phyloP scores from a whole-genome alignment of 2,797 vertebrate species.

The Parauchenoglanis ngamensis region DNA sequence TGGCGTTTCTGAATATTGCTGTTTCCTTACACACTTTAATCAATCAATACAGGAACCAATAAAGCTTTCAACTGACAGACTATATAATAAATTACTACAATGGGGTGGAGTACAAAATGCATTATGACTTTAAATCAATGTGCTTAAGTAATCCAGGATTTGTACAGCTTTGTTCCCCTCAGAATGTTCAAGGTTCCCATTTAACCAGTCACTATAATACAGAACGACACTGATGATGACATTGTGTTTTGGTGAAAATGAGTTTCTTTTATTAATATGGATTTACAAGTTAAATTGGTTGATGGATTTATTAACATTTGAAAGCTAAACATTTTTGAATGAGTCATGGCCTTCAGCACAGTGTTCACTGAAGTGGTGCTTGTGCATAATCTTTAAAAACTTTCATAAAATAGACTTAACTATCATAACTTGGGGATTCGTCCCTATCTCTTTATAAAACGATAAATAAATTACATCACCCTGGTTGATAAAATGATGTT shows the following conservation, averaged over 20 bases:
- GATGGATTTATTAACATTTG: background rate
- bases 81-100: background rate
- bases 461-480: too few relatives aligned
- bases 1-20: background rate
- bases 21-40: conserved; percentile 9
- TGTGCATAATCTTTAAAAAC: too few relatives aligned
- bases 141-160: background rate
- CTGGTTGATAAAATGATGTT: too few relatives aligned
- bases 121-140: background rate
- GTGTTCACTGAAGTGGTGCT: too few relatives aligned
- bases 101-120: background rate
- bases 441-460: too few relatives aligned
- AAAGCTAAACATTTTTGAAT: background rate
- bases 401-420: too few relatives aligned
- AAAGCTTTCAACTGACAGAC: background rate
- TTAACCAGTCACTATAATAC: background rate
- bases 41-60: background rate
- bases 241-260: background rate
- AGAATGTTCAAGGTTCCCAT: background rate
- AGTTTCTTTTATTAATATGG: background rate
- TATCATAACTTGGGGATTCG: too few relatives aligned
- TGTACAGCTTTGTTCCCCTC: background rate
- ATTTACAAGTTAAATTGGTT: background rate
- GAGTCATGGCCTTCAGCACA: background rate
- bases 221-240: background rate